phyloP scores from a whole-genome alignment of 92 coral and sea anemone species.

The Parazoanthus swiftii region DNA sequence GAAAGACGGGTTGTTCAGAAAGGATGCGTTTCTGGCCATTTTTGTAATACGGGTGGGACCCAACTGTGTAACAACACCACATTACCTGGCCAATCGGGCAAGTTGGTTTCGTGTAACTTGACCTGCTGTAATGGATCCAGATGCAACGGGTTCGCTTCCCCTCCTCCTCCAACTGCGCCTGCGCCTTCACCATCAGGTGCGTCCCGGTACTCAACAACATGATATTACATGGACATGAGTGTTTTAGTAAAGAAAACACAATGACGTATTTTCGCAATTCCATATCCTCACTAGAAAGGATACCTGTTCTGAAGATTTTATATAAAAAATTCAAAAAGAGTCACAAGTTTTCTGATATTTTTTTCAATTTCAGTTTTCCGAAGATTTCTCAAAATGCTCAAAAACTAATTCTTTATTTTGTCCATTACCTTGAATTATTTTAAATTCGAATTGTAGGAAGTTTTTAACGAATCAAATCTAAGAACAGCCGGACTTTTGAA shows the following conservation, averaged over 20 bases:
- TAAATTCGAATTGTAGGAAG: too few species aligned
- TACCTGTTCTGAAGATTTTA: too few species aligned
- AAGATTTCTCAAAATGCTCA: too few species aligned
- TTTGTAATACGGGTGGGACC: background rate
- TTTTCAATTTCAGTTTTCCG: too few species aligned
- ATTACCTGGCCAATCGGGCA: slow-evolving; percentile 19
- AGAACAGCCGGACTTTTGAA: too few species aligned
- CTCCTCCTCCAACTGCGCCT: background rate
- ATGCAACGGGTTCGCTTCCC: slow-evolving; percentile 10
- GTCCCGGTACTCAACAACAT: background rate
- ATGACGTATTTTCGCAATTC: too few species aligned
- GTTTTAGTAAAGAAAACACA: background rate
- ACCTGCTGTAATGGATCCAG: slow-evolving; percentile 30
- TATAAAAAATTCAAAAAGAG: too few species aligned
- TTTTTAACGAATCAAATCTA: background rate
- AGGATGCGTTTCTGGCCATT: slow-evolving; percentile 2
- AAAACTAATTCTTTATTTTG: too few species aligned
- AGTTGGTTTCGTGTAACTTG: slow-evolving; percentile 15
- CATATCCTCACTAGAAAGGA: too few species aligned
- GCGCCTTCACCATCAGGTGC: slow-evolving; percentile 6
- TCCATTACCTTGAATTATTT: too few species aligned
- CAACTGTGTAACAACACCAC: background rate
- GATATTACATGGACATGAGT: background rate
- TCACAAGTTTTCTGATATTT: too few species aligned
- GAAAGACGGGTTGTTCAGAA: slow-evolving; percentile 8